Percentiles rank a stretch among this genome's conserved stretches.
Evolutionary conservation across 1,140 invertebrate genomes (phyloP).

Genomic region (Heliconius hermathena): DNA sequence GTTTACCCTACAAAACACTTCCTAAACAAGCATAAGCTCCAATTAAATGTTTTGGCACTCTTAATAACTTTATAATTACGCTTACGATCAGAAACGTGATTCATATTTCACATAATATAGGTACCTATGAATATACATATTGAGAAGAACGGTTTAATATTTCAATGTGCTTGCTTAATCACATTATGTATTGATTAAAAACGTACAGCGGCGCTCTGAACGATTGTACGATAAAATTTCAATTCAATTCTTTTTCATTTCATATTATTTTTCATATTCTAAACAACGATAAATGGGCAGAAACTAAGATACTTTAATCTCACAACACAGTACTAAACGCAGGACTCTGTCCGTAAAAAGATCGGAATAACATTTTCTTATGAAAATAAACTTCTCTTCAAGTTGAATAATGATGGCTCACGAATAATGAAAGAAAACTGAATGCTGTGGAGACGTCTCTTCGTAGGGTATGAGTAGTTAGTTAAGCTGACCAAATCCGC

Average conservation of each 20-base stretch:
- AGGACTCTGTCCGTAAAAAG: no score
- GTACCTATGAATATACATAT: background rate
- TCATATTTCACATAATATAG: background rate
- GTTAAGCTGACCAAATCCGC: no score
- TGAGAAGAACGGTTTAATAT: background rate
- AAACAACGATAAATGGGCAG: background rate
- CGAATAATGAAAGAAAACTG: no score
- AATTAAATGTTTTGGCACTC: background rate
- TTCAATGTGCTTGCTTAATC: background rate
- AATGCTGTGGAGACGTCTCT: no score
- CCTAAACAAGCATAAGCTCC: background rate
- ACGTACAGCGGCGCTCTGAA: background rate
- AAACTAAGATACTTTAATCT: background rate
- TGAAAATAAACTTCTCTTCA: no score
- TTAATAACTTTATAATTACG: background rate
- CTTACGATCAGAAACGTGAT: background rate
- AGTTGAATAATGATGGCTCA: no score
- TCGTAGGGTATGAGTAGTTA: no score
- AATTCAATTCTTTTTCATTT: background rate
- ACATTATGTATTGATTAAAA: constrained; percentile 7
- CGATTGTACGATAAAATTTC: background rate
- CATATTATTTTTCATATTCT: background rate
- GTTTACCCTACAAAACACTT: no score
- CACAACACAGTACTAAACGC: no score
- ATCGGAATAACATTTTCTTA: no score